Evolutionary conservation across 1,140 invertebrate genomes (phyloP).

Genomic region (Wiebesia pumilae): DNA sequence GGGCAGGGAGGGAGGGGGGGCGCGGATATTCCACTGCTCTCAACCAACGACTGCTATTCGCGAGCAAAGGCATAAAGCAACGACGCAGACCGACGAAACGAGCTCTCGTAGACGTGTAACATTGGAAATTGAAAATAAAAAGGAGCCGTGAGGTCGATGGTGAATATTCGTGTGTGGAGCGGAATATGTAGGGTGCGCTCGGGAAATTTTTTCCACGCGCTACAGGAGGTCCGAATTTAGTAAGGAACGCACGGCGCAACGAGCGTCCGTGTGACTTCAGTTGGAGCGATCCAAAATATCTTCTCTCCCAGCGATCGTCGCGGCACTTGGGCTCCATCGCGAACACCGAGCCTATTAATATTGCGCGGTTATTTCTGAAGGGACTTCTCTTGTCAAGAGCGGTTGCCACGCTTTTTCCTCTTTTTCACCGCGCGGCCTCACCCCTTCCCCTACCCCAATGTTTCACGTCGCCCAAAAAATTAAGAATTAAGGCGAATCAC

Average conservation of each 20-base stretch:
- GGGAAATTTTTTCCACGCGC: slow-evolving; percentile 14
- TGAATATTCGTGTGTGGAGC: no score
- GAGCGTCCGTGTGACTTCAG: slow-evolving; percentile 39
- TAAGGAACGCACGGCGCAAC: slow-evolving; percentile 40
- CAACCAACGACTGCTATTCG: no score
- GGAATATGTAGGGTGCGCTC: slow-evolving; percentile 1
- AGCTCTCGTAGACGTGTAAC: no score
- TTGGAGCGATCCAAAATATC: slow-evolving; percentile 66
- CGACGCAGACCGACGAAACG: no score
- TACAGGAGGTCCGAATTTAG: slow-evolving; percentile 53
- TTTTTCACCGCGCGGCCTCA: background rate
- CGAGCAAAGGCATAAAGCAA: no score
- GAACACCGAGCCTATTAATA: slow-evolving; percentile 68
- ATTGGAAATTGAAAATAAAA: background rate
- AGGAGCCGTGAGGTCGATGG: background rate
- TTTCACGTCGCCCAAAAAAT: background rate
- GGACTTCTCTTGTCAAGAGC: slow-evolving; percentile 38
- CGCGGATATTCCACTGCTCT: no score
- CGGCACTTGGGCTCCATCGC: slow-evolving; percentile 43
- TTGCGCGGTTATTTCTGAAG: slow-evolving; percentile 67
- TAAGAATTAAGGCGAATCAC: background rate
- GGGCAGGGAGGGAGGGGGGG: no score
- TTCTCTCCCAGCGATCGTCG: slow-evolving; percentile 51
- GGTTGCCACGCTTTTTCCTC: background rate
- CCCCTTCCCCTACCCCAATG: background rate